Conservation (phyloP, 2,113 vertebrate genomes). For the Indicator indicator region DNA sequence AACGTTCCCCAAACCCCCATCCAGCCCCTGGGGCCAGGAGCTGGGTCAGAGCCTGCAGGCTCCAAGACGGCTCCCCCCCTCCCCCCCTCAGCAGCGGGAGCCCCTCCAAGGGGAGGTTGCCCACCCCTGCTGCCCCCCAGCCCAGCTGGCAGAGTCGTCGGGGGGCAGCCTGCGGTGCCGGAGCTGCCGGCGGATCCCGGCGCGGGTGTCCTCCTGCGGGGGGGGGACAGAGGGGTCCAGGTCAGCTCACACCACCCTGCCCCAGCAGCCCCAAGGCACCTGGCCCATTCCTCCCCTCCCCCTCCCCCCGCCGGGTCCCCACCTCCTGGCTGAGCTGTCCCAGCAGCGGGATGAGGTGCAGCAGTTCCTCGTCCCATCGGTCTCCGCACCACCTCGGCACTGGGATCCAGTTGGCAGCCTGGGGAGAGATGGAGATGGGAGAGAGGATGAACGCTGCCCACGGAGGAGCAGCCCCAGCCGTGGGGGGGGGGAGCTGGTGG, state of each 20-base stretch:
- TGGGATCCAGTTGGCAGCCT: constrained; percentile 82
- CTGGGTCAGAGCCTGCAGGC: fast-evolving
- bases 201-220: constrained; percentile 73
- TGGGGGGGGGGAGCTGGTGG: too few species aligned
- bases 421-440: neutral
- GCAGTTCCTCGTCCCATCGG: constrained; percentile 70
- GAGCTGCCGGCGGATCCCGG: constrained; percentile 74
- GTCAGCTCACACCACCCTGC: neutral
- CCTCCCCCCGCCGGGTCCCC: fast-evolving
- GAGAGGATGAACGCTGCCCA: fast-evolving
- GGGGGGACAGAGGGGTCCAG: fast-evolving
- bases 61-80: fast-evolving
- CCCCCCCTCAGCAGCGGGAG: fast-evolving
- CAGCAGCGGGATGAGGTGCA: constrained; percentile 74
- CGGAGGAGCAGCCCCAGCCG: fast-evolving
- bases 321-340: constrained; percentile 76
- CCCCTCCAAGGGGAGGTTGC: fast-evolving
- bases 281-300: neutral
- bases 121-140: neutral
- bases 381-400: constrained; percentile 75
- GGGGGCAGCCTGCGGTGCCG: constrained; percentile 71
- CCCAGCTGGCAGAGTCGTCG: constrained; percentile 11
- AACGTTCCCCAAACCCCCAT: fast-evolving
- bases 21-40: fast-evolving
- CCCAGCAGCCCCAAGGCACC: neutral